These are phyloP conservation scores for Odontamblyopus lacepedii DNA, from an alignment of 2,797 vertebrate genomes.

Conservation along the genomic window DNA sequence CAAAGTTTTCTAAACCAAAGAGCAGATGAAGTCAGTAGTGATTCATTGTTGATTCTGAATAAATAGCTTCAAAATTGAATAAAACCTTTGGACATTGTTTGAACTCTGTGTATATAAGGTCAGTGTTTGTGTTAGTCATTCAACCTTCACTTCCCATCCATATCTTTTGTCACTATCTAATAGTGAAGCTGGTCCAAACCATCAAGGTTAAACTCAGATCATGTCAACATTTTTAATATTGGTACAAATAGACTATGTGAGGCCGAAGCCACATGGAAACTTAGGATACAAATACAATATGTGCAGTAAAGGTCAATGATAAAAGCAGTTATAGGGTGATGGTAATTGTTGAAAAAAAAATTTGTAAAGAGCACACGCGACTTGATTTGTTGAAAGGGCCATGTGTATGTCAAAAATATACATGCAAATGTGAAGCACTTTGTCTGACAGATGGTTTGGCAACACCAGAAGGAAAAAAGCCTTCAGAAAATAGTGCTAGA, in stretches of 20 bases:
- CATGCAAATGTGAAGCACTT: background rate
- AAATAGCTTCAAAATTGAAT: background rate
- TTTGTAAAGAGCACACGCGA: too few species aligned
- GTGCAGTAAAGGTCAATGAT: background rate
- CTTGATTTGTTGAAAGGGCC: background rate
- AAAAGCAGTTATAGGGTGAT: too few species aligned
- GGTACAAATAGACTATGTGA: background rate
- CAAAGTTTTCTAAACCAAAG: background rate
- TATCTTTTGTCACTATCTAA: constrained; percentile 7
- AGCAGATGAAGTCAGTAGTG: background rate
- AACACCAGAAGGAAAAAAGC: background rate
- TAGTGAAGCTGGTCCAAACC: background rate
- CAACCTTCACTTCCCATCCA: background rate
- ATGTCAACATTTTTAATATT: background rate
- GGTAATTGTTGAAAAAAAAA: too few species aligned
- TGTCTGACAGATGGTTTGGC: background rate
- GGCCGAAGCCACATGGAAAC: background rate
- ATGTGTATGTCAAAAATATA: background rate
- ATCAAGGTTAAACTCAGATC: background rate
- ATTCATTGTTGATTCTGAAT: background rate
- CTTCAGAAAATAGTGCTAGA: background rate
- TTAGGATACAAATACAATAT: background rate
- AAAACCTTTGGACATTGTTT: background rate
- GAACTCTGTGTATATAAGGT: background rate
- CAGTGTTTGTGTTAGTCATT: background rate